Evolutionary conservation across 2,113 vertebrate genomes (phyloP).

Genomic region (Origma solitaria): DNA sequence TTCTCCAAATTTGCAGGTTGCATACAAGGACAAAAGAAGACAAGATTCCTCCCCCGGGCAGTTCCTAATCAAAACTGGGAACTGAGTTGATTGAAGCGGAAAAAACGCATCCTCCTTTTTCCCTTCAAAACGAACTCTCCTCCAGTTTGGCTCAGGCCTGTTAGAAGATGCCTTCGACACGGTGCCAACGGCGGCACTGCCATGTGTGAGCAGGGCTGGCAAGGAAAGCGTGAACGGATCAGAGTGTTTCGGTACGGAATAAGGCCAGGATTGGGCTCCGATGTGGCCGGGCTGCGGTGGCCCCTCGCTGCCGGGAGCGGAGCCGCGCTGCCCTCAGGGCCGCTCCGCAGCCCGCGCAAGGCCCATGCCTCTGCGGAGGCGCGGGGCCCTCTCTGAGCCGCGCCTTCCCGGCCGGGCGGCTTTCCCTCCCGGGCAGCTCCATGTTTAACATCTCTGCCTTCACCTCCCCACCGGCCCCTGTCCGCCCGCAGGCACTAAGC

Average conservation of each 20-base stretch:
- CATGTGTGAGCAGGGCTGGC: neutral
- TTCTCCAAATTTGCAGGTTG: neutral
- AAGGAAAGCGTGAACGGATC: rapidly evolving
- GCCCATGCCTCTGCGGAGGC: rapidly evolving
- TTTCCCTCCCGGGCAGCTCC: neutral
- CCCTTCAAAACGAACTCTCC: neutral
- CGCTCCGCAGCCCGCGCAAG: neutral
- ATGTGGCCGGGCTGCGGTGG: rapidly evolving
- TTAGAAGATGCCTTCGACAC: rapidly evolving
- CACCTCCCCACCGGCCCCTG: neutral
- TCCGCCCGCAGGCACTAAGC: rapidly evolving
- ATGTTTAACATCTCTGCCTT: neutral
- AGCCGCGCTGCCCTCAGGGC: neutral
- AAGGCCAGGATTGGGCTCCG: rapidly evolving
- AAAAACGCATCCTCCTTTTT: neutral
- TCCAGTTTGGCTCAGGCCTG: neutral
- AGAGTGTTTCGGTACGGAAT: rapidly evolving
- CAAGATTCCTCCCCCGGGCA: neutral
- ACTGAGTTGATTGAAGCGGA: rapidly evolving
- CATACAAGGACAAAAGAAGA: neutral
- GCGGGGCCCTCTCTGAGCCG: rapidly evolving
- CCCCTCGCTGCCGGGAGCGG: rapidly evolving
- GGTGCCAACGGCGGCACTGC: neutral
- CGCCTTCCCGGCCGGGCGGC: neutral
- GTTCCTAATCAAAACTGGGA: neutral